Conservation (phyloP, 1,140 invertebrate species). For the Lasioglossum albipes region DNA sequence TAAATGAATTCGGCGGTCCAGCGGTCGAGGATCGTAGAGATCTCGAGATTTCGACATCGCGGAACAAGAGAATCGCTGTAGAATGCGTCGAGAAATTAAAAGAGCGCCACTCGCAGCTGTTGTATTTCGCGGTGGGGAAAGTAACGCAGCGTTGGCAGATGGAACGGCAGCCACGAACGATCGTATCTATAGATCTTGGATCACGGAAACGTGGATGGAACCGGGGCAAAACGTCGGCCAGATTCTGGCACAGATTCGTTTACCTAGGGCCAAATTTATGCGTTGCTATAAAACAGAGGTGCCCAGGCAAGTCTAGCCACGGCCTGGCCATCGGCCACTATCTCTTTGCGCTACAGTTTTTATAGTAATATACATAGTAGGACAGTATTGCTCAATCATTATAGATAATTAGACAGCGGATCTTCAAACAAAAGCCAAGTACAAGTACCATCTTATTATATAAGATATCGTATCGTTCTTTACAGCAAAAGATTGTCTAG, state of each 20-base stretch:
- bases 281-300: slow-evolving; percentile 29
- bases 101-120: slow-evolving; percentile 12
- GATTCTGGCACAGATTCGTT: slow-evolving; percentile 54
- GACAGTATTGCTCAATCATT: too few relatives aligned
- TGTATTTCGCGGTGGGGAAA: slow-evolving; percentile 7
- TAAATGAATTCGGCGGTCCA: background rate
- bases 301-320: background rate
- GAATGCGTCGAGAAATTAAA: background rate
- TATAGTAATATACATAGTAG: too few relatives aligned
- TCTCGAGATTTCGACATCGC: background rate
- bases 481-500: too few relatives aligned
- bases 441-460: too few relatives aligned
- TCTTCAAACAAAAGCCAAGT: too few relatives aligned
- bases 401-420: too few relatives aligned
- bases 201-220: slow-evolving; percentile 27
- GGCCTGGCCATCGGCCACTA: slow-evolving; percentile 23
- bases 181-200: slow-evolving; percentile 38
- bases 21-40: background rate
- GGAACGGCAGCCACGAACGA: slow-evolving; percentile 24
- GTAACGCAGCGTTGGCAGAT: background rate
- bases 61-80: background rate
- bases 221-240: slow-evolving; percentile 23
- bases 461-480: too few relatives aligned
- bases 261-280: slow-evolving; percentile 59
- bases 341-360: background rate